phyloP scores from a whole-genome alignment of 92 coral and sea anemone species.

The Chrysogorgia sp. region DNA sequence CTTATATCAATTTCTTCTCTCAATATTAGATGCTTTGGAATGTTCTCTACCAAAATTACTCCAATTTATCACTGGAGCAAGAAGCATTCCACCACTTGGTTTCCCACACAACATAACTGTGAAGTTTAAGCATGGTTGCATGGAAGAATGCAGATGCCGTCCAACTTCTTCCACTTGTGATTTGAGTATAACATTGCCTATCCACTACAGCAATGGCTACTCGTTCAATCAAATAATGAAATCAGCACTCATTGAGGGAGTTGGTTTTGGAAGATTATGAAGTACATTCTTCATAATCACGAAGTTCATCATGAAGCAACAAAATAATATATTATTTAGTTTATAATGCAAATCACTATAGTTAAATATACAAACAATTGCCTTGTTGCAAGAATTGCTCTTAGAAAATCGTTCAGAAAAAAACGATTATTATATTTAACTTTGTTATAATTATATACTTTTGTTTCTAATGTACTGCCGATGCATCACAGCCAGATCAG shows the following conservation, averaged over 20 bases:
- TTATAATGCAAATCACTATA: neutral
- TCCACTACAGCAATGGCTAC: slow-evolving; percentile 1
- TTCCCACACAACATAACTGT: slow-evolving; percentile 18
- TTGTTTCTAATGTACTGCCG: no score
- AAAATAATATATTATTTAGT: neutral
- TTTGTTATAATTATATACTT: no score
- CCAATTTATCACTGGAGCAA: slow-evolving; percentile 22
- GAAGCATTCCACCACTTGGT: slow-evolving; percentile 33
- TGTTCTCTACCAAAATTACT: slow-evolving; percentile 5
- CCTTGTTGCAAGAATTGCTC: neutral
- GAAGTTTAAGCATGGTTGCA: slow-evolving; percentile 24
- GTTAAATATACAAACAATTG: neutral
- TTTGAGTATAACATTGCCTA: slow-evolving; percentile 16
- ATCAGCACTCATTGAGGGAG: slow-evolving; percentile 49
- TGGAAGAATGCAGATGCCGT: slow-evolving; percentile 12
- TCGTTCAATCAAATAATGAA: slow-evolving; percentile 42
- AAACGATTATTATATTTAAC: no score
- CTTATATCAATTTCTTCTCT: no score
- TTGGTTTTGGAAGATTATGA: slow-evolving; percentile 54
- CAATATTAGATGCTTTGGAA: neutral
- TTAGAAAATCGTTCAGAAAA: no score
- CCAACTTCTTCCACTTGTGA: slow-evolving; percentile 39
- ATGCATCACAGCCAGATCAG: no score
- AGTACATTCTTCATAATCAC: neutral
- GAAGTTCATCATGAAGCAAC: neutral